Base-by-base conservation (phyloP, 1,140 invertebrate species). In the Colletes latitarsis region DNA sequence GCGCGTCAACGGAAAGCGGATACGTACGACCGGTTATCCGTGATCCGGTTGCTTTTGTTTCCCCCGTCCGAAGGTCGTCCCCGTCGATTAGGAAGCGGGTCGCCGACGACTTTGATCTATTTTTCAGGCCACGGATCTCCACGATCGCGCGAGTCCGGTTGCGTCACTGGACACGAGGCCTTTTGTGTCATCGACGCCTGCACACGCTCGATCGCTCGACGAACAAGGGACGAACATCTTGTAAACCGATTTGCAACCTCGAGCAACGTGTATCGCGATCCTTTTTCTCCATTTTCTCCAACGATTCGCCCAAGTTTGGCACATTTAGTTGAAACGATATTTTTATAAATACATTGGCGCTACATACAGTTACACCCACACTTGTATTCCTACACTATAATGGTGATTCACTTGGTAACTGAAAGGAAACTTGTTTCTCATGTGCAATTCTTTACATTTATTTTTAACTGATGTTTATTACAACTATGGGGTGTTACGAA, bases 51-150 rank as follows among this genome's bases (percentile, higher is more conserved):
- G 46, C 39, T 73, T 72, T 72, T 55, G 46, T 77, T 15, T 55
- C 19, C 68, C 14, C 46, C n/a, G 49, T 43, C 14, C 62, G 84
- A 86, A 86, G 84, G 81, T 85, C 84, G 62, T 43, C 43, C 30
- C 43, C 60, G 57, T 60, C 76, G 76, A 85, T 86, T 86, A 82
- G 80, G 83, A 73, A 74, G 62, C 30, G 30, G 49, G 39, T 53
- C 17, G 41, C 30, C 49, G 49, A 30, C 64, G 79, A 84, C 80
- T 77, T 63, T 72, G 82, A 85, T 85, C 70, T 69, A 76, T 84
- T 72, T 80, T 62, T 73, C 81, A 57, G 52, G 41, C 68, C 79
- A 52, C 72, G 64, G 30, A 80, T 82, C 81, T 0, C 49, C 77
- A 58, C 82, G 73, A 84, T 85, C 82, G 55, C 70, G 58, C 57